phyloP scores from a whole-genome alignment of 2,888 invertebrate species.

The Orthosia cruda region DNA sequence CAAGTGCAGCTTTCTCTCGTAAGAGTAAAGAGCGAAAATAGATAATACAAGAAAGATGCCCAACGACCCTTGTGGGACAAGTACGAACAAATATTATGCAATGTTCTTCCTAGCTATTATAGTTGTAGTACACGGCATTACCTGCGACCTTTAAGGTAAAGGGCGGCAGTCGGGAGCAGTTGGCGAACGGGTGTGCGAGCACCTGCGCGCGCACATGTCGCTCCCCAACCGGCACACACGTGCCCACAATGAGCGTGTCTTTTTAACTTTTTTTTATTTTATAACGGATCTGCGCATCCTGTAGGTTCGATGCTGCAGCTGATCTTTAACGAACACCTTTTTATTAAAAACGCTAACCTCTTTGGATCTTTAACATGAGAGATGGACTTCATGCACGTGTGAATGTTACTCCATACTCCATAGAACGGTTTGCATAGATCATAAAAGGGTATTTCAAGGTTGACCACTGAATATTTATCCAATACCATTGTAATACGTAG shows the following conservation, averaged over 20 bases:
- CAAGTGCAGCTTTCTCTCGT: constrained; percentile 47
- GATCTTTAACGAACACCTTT: constrained; percentile 44
- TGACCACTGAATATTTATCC: constrained; percentile 52
- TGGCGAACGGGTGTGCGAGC: constrained; percentile 68
- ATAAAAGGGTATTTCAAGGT: constrained; percentile 65
- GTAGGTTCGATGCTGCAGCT: constrained; percentile 57
- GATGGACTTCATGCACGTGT: constrained; percentile 51
- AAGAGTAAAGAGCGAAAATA: constrained; percentile 11
- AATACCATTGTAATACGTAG: constrained; percentile 27
- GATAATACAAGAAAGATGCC: constrained; percentile 23
- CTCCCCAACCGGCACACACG: constrained; percentile 63
- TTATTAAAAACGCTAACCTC: constrained; percentile 14
- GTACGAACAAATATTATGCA: constrained; percentile 32
- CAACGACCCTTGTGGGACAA: background rate
- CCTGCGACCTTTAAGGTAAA: constrained; percentile 58
- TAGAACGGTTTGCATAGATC: constrained; percentile 30
- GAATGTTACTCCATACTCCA: constrained; percentile 24
- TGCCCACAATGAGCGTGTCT: constrained; percentile 53
- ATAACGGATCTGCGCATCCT: constrained; percentile 65
- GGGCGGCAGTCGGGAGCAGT: constrained; percentile 67
- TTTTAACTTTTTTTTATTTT: constrained; percentile 62
- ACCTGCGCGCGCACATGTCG: constrained; percentile 74
- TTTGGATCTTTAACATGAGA: constrained; percentile 23
- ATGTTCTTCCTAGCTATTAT: constrained; percentile 6
- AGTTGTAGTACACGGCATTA: constrained; percentile 33